These are phyloP conservation scores for Premnoplex brunnescens DNA, from an alignment of 2,797 vertebrate genomes.

Conservation along the genomic window DNA sequence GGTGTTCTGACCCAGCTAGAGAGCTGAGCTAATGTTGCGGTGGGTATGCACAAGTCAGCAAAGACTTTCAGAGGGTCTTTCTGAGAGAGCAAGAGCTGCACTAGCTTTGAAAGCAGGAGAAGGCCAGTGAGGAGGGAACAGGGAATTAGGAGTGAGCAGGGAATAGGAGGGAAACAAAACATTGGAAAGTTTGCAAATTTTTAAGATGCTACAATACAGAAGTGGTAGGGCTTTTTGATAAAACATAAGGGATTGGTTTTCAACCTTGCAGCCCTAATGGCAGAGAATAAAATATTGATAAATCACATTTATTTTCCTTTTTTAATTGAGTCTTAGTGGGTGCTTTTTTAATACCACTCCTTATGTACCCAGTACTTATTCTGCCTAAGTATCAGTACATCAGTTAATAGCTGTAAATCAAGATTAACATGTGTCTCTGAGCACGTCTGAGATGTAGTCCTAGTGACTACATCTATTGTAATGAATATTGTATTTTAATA, in stretches of 20 bases:
- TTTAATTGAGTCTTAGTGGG: background rate
- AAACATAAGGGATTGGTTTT: background rate
- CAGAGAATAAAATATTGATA: constrained; percentile 11
- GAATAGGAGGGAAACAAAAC: background rate
- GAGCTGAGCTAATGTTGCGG: background rate
- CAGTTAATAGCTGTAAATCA: constrained; percentile 33
- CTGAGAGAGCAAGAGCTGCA: background rate
- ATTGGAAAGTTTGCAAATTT: background rate
- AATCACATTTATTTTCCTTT: background rate
- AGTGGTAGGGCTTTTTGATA: background rate
- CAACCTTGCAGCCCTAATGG: background rate
- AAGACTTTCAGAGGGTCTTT: background rate
- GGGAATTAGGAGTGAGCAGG: background rate
- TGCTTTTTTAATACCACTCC: background rate
- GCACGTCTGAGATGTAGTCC: background rate
- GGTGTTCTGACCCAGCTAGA: background rate
- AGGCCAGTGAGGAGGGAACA: background rate
- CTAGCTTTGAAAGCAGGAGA: background rate
- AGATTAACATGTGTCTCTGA: background rate
- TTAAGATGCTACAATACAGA: background rate
- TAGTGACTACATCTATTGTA: background rate
- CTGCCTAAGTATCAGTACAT: constrained; percentile 19
- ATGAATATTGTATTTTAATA: constrained; percentile 43
- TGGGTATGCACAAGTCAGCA: background rate
- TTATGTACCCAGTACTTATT: background rate